phyloP scores from a whole-genome alignment of 2,888 invertebrate genomes.

The Lottia scabra region DNA sequence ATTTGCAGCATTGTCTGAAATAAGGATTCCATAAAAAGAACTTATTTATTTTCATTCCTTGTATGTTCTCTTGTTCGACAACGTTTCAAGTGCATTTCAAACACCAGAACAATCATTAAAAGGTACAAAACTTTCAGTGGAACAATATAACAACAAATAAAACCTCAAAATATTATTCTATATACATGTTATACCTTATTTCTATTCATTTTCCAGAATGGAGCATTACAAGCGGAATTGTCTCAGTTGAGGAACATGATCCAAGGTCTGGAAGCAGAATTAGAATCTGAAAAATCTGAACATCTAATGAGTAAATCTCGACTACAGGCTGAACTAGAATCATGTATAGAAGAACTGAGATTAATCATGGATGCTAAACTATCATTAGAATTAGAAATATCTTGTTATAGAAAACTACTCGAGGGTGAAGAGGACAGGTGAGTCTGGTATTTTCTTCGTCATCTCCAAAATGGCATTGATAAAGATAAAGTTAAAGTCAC shows the following conservation, averaged over 20 bases:
- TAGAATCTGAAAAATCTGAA: slow-evolving; percentile 33
- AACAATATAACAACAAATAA: too few relatives aligned
- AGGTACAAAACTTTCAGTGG: too few relatives aligned
- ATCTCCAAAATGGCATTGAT: too few relatives aligned
- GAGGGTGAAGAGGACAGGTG: slow-evolving; percentile 72
- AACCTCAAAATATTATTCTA: too few relatives aligned
- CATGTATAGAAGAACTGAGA: slow-evolving; percentile 36
- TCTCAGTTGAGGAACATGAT: background rate
- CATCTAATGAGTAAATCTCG: slow-evolving; percentile 27
- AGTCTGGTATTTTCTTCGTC: slow-evolving; percentile 9
- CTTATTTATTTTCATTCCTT: too few relatives aligned
- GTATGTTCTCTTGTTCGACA: background rate
- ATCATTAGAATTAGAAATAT: slow-evolving; percentile 72
- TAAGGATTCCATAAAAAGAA: too few relatives aligned
- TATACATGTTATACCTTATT: too few relatives aligned
- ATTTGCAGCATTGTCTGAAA: too few relatives aligned
- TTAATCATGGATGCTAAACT: slow-evolving; percentile 70
- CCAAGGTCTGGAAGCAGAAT: slow-evolving; percentile 17
- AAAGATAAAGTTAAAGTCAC: too few relatives aligned
- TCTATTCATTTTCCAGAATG: background rate
- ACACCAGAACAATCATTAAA: too few relatives aligned
- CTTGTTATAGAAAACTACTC: slow-evolving; percentile 72
- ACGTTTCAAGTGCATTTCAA: too few relatives aligned
- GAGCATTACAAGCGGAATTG: background rate
- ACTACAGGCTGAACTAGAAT: slow-evolving; percentile 34